These are phyloP conservation scores for Eudyptes chrysolophus DNA, from an alignment of 2,113 vertebrate species.

Conservation along the genomic window DNA sequence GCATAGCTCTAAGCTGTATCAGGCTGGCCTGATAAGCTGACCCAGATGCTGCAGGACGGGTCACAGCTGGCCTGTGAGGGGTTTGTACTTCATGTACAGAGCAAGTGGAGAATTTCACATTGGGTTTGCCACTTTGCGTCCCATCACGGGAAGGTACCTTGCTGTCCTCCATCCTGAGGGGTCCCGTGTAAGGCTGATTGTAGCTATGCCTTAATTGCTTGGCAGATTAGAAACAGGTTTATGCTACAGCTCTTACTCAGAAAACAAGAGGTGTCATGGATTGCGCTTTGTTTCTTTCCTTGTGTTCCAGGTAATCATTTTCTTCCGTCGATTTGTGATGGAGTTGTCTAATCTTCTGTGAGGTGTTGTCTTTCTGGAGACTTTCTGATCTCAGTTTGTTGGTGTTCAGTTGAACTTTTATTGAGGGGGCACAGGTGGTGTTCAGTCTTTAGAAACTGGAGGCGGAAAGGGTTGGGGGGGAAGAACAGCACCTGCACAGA, in stretches of 20 bases:
- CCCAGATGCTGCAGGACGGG: neutral
- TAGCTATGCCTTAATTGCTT: neutral
- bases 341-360: neutral
- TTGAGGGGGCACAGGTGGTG: neutral
- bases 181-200: neutral
- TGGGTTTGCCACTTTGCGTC: neutral
- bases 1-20: neutral
- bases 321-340: neutral
- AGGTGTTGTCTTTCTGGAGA: neutral
- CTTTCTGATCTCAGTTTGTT: neutral
- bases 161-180: neutral
- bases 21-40: neutral
- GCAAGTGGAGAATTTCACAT: neutral
- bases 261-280: neutral
- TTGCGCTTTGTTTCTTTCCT: neutral
- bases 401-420: neutral
- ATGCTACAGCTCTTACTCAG: neutral
- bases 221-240: neutral
- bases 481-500: neutral
- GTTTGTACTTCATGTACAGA: fast-evolving
- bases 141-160: neutral
- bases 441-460: neutral
- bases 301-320: neutral
- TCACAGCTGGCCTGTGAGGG: neutral
- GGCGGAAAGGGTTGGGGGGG: neutral